Percentiles rank a stretch among this genome's conserved stretches.
Conservation (phyloP, 2,113 vertebrate species). For the Nettapus auritus region DNA sequence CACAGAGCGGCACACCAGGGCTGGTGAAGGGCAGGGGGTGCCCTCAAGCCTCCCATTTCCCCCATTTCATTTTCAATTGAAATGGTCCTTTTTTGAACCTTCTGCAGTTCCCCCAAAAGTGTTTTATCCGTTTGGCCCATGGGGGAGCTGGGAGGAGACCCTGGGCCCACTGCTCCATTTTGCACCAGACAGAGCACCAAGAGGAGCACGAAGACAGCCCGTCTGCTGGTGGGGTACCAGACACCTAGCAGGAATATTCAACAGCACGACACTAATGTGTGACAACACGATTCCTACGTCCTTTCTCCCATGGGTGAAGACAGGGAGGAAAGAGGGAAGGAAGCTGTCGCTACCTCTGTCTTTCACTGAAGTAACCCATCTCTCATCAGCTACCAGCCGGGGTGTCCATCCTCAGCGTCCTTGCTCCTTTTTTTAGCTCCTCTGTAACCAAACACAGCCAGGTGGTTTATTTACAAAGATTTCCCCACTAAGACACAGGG, state of each 20-base stretch:
- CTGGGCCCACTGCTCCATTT: neutral
- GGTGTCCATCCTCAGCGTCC: neutral
- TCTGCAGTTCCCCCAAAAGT: neutral
- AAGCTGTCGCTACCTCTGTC: neutral
- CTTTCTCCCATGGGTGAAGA: neutral
- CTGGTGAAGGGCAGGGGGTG: neutral
- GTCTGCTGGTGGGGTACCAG: rapidly evolving
- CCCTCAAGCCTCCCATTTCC: neutral
- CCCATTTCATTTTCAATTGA: neutral
- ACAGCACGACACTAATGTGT: rapidly evolving
- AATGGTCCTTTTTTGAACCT: neutral
- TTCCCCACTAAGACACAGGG: neutral
- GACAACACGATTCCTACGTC: neutral
- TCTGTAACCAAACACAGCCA: neutral
- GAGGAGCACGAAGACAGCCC: neutral
- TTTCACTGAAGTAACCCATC: neutral
- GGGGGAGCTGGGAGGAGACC: neutral
- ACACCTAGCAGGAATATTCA: neutral
- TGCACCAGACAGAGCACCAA: neutral
- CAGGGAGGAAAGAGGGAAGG: neutral
- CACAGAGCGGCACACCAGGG: neutral
- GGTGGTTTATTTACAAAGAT: neutral
- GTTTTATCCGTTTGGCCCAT: neutral
- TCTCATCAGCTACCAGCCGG: neutral
- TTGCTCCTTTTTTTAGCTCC: slow-evolving; percentile 15